Evolutionary conservation across 2,888 invertebrate genomes (phyloP).

Genomic region (Clivina fossor): DNA sequence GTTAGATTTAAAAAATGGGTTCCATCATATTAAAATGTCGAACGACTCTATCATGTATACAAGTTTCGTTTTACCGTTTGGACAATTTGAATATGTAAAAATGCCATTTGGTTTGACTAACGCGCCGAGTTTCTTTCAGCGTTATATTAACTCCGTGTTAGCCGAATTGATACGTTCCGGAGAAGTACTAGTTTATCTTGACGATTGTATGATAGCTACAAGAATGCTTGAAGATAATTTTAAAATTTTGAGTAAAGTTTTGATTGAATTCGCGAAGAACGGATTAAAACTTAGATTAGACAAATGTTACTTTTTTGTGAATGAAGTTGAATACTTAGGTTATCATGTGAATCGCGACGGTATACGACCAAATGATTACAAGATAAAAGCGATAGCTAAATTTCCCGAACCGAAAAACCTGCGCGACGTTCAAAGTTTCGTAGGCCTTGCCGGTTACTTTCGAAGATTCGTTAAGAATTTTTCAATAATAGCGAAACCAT

Average conservation of each 20-base stretch:
- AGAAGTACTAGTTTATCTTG: conserved; percentile 24
- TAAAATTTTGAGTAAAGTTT: no score
- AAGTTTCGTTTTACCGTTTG: conserved; percentile 39
- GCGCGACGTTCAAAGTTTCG: conserved; percentile 7
- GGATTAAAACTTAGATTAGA: no score
- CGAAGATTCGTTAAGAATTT: conserved; percentile 6
- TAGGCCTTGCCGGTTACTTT: conserved; percentile 7
- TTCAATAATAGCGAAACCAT: conserved; percentile 5
- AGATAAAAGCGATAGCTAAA: conserved; percentile 9
- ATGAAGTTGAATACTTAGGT: no score
- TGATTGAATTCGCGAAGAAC: no score
- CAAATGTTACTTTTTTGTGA: no score
- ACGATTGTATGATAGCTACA: conserved; percentile 26
- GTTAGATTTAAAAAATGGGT: conserved; percentile 40
- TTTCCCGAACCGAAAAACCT: conserved; percentile 10
- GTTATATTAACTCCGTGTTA: conserved; percentile 12
- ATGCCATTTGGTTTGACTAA: conserved; percentile 42
- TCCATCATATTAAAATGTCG: conserved; percentile 37
- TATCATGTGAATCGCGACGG: no score
- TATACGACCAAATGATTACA: no score
- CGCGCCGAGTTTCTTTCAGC: conserved; percentile 38
- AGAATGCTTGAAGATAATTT: no score
- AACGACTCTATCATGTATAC: conserved; percentile 38
- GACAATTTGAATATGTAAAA: conserved; percentile 38
- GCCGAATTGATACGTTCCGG: not conserved